phyloP scores from a whole-genome alignment of 2,113 vertebrate genomes.

The Laticauda laticaudata region DNA sequence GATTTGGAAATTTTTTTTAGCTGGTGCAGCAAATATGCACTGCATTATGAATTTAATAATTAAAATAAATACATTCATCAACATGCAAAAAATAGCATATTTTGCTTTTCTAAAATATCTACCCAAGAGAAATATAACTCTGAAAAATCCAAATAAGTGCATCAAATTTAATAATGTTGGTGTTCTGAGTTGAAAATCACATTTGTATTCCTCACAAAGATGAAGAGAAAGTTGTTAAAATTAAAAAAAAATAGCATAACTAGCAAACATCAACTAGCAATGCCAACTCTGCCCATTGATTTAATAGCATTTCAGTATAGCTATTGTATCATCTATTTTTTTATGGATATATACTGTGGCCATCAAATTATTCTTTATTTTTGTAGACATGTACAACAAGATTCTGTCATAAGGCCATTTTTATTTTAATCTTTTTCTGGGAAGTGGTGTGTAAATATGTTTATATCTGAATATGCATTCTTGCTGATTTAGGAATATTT shows the following conservation, averaged over 20 bases:
- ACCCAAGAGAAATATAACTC: not conserved
- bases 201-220: not conserved
- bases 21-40: not conserved
- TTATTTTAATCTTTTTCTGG: constrained; percentile 16
- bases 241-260: constrained; percentile 45
- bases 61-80: not conserved
- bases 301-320: constrained; percentile 34
- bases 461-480: not conserved
- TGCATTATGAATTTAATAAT: not conserved
- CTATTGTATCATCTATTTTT: constrained; percentile 42
- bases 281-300: constrained; percentile 25
- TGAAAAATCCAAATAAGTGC: not conserved
- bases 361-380: constrained; percentile 40
- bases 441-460: not conserved
- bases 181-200: not conserved
- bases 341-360: constrained; percentile 35
- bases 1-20: not conserved
- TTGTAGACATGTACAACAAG: constrained; percentile 6
- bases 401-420: constrained; percentile 38
- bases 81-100: not conserved
- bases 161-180: not conserved
- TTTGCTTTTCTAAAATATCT: not conserved
- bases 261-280: constrained; percentile 25
- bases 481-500: not conserved
- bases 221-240: constrained; percentile 23